phyloP scores from a whole-genome alignment of 2,113 vertebrate genomes.

The Sinocyclocheilus maitianheensis region DNA sequence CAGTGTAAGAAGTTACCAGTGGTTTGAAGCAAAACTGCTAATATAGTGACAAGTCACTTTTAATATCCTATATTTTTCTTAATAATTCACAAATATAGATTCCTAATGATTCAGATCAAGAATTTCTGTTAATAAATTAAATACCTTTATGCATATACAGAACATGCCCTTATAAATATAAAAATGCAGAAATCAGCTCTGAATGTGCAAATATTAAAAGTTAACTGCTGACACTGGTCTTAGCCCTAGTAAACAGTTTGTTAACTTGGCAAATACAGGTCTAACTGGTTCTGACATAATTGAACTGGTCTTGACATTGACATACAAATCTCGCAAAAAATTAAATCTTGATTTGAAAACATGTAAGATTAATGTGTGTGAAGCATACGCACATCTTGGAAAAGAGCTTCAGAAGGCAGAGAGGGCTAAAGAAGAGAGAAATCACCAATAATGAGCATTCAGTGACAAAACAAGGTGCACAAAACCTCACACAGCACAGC shows the following conservation, averaged over 20 bases:
- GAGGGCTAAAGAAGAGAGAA: conserved; percentile 37
- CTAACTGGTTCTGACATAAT: not conserved
- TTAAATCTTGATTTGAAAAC: not conserved
- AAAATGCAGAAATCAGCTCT: not conserved
- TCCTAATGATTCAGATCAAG: not conserved
- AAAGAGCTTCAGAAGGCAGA: conserved; percentile 30
- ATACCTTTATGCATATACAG: not conserved
- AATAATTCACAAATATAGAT: not conserved
- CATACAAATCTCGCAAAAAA: conserved; percentile 10
- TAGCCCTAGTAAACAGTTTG: not conserved
- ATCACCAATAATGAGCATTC: conserved; percentile 44
- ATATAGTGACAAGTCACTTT: not conserved
- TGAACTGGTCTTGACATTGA: conserved; percentile 23
- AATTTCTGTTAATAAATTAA: not conserved
- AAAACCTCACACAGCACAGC: conserved; percentile 38
- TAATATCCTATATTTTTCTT: no score
- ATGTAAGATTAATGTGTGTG: conserved; percentile 14
- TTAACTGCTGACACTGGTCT: conserved; percentile 31
- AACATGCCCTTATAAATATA: not conserved
- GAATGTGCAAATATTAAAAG: not conserved
- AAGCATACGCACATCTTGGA: conserved; percentile 34
- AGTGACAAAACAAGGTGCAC: conserved; percentile 41
- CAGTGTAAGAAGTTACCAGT: not conserved
- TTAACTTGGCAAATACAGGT: conserved; percentile 1
- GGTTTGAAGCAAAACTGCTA: not conserved